Evolutionary conservation across 2,113 vertebrate species (phyloP), one percentile per base, ranked within the genome.

Genomic region (Pheucticus melanocephalus): DNA sequence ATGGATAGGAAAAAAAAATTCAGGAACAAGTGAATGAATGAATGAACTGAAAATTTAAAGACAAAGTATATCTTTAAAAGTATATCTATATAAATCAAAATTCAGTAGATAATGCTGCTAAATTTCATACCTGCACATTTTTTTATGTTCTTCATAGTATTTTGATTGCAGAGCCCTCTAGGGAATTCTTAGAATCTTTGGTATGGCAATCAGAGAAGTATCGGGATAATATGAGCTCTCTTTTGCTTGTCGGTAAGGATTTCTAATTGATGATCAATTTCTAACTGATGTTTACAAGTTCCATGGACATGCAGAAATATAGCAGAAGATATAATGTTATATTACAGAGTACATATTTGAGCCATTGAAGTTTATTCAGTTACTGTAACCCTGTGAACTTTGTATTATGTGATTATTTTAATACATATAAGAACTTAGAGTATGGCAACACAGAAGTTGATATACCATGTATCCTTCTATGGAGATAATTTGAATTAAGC

Each of bases 201-300:
- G 9, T 97, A 4, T 97, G 95, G 97, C 96, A 97, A 0, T 96
- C 95, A 80, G 97, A 98, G 96, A 97, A 95, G 70, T 97, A 88
- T 59, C 78, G 8, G 86, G 90, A 94, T 89, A 88, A 92, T 71
- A 73, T 94, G 75, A 95, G 51, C 13, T 71, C 92, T 45, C 76
- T 97, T 94, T 94, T 97, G 37, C 92, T 96, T 82, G n/a, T 89
- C 11, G 98, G 98, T 98, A 97, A 97, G 95, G 50, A 94, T 76
- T 86, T 94, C 66, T 89, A 78, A 80, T 45, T 61, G n/a, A 61
- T 69, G 7, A 45, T 66, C 20, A 30, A 22, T 73, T 88, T 93
- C n/a, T 84, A 86, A 85, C 9, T 76, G 40, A 48, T 79, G 10
- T 51, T 60, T 47, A 51, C 6, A 11, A n/a, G 33, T 37, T 88